A percentile compares a stretch with the other conserved stretches of the same genome.
phyloP scores from a whole-genome alignment of 2,888 invertebrate genomes.

The Heliothis peltigera region DNA sequence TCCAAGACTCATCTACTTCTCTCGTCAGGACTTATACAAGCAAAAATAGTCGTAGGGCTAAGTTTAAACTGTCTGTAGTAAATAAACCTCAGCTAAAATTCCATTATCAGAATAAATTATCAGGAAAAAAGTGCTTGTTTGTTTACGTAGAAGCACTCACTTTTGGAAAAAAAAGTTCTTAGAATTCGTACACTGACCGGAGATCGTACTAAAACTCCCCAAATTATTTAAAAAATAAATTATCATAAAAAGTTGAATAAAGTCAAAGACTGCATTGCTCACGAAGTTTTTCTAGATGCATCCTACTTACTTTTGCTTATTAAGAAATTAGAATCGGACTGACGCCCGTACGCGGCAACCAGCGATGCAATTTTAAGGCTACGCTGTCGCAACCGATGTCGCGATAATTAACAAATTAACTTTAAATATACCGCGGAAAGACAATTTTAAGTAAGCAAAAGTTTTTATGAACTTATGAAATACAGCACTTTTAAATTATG shows the following conservation, averaged over 20 bases:
- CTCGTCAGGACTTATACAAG: no score
- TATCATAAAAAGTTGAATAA: not conserved
- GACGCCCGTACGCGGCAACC: conserved; percentile 7
- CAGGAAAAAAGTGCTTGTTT: no score
- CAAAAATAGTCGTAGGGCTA: no score
- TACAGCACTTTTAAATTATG: conserved; percentile 4
- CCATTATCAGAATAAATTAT: no score
- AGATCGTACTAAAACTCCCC: no score
- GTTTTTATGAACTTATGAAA: conserved; percentile 21
- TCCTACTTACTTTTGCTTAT: conserved; percentile 13
- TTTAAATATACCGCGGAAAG: conserved; percentile 31
- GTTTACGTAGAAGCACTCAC: no score
- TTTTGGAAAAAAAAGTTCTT: no score
- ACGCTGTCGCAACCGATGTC: conserved; percentile 42
- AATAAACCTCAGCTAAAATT: no score
- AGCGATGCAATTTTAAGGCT: conserved; percentile 35
- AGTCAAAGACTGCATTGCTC: not conserved
- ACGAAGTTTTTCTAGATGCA: not conserved
- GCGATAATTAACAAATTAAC: conserved; percentile 47
- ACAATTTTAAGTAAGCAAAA: conserved; percentile 22
- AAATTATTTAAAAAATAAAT: no score
- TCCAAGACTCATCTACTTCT: no score
- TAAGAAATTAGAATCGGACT: conserved; percentile 24
- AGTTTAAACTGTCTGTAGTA: no score
- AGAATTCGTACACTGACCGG: no score